Evolutionary conservation across 2,113 vertebrate genomes (phyloP).

Genomic region (Pelobates fuscus): DNA sequence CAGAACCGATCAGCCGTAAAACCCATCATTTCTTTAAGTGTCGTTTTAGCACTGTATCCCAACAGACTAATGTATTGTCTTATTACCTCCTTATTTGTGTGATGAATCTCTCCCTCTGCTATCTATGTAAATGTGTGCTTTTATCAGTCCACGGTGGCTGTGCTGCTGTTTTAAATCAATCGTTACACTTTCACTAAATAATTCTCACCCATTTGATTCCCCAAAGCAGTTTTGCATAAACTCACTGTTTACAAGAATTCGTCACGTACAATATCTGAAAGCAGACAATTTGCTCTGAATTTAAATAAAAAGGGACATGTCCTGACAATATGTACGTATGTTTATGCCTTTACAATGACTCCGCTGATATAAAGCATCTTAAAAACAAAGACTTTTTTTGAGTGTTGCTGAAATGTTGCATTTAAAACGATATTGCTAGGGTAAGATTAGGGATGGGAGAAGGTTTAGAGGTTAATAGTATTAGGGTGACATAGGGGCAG

Average conservation of each 20-base stretch:
- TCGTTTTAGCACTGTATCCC: conserved; percentile 40
- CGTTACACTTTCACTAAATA: conserved; percentile 45
- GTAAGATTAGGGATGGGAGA: too few species aligned
- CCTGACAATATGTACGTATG: too few species aligned
- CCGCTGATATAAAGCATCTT: too few species aligned
- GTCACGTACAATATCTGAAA: conserved; percentile 10
- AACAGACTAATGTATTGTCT: conserved; percentile 49
- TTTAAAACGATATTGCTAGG: too few species aligned
- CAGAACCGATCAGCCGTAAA: conserved; percentile 34
- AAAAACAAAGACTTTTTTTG: too few species aligned
- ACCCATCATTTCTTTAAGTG: conserved; percentile 48
- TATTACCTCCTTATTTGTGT: conserved; percentile 50
- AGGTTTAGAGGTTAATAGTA: too few species aligned
- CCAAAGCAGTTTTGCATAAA: conserved; percentile 46
- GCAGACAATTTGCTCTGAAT: conserved; percentile 16
- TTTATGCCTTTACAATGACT: too few species aligned
- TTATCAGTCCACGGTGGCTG: conserved; percentile 43
- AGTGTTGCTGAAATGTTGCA: too few species aligned
- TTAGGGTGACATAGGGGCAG: too few species aligned
- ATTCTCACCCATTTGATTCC: conserved; percentile 49
- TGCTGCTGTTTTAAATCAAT: conserved; percentile 40
- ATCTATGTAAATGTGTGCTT: conserved; percentile 45
- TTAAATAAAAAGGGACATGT: conserved; percentile 19
- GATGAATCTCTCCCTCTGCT: conserved; percentile 48
- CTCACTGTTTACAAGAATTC: conserved; percentile 30